Evolutionary conservation across 2,888 invertebrate species (phyloP).

Genomic region (Drosophila niveifrons): DNA sequence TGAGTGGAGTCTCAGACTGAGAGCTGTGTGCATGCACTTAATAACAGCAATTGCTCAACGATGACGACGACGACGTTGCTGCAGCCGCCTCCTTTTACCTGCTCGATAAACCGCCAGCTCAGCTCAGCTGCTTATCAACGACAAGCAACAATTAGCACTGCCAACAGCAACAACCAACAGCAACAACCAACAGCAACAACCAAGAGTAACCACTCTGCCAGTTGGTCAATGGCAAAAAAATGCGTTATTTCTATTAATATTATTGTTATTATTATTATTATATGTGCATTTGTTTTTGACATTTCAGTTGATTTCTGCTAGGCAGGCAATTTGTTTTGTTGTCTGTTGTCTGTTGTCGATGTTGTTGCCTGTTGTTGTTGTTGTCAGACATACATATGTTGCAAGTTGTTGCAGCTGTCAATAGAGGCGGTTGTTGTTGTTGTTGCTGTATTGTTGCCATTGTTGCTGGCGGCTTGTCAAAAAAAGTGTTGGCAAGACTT

Average conservation of each 20-base stretch:
- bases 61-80: background rate
- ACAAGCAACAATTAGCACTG: slow-evolving; percentile 62
- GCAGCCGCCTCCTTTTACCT: slow-evolving; percentile 1
- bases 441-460: slow-evolving; percentile 42
- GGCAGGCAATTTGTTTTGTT: slow-evolving; percentile 67
- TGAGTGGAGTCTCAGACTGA: background rate
- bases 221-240: slow-evolving; percentile 27
- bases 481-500: slow-evolving; percentile 69
- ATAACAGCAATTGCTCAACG: slow-evolving; percentile 44
- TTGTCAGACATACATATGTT: slow-evolving; percentile 64
- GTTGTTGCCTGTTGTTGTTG: slow-evolving; percentile 36
- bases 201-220: slow-evolving; percentile 25
- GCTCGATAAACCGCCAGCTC: slow-evolving; percentile 31
- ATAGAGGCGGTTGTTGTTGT: slow-evolving; percentile 65
- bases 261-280: slow-evolving; percentile 30
- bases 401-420: slow-evolving; percentile 80
- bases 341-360: slow-evolving; percentile 42
- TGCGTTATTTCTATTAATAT: slow-evolving; percentile 47
- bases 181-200: slow-evolving; percentile 44
- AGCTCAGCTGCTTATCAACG: slow-evolving; percentile 64
- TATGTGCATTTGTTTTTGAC: slow-evolving; percentile 62
- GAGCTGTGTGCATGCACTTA: slow-evolving; percentile 50
- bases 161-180: slow-evolving; percentile 41
- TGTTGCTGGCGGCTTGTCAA: slow-evolving; percentile 61
- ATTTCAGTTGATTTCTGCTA: slow-evolving; percentile 70